A percentile compares a stretch with the other conserved stretches of the same genome.
Evolutionary conservation across 2,888 invertebrate species (phyloP).

Genomic region (Megastigmus dorsalis): DNA sequence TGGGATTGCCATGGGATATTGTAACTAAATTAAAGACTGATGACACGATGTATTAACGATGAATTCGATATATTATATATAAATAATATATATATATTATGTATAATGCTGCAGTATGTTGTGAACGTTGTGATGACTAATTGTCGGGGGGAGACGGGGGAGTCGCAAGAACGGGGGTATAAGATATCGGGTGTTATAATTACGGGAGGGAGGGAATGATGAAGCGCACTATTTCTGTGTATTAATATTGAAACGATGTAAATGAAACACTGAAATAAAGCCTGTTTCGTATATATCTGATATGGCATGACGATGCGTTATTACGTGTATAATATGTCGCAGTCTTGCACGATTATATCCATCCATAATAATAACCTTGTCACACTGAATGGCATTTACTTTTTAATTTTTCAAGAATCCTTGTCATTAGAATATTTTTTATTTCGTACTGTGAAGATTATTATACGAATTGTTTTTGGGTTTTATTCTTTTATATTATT

Average conservation of each 20-base stretch:
- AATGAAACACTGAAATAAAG: slow-evolving; percentile 46
- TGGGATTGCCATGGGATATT: no score
- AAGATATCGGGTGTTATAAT: no score
- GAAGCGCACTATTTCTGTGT: slow-evolving; percentile 36
- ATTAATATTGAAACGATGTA: slow-evolving; percentile 40
- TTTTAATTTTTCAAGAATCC: no score
- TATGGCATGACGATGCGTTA: slow-evolving; percentile 7
- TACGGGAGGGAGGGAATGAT: no score
- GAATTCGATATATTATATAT: neutral
- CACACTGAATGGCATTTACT: no score
- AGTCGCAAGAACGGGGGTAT: neutral
- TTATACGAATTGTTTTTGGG: no score
- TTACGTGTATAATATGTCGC: neutral
- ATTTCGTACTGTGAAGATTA: no score
- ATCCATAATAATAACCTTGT: no score
- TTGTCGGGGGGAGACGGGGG: neutral
- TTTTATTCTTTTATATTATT: no score
- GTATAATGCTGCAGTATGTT: neutral
- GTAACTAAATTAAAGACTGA: no score
- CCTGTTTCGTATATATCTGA: slow-evolving; percentile 44
- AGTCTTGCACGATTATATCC: no score
- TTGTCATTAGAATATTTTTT: no score
- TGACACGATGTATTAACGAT: neutral
- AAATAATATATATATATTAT: neutral
- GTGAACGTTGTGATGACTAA: neutral